Conservation (phyloP, 2,113 vertebrate genomes). For the Cynopterus brachyotis region DNA sequence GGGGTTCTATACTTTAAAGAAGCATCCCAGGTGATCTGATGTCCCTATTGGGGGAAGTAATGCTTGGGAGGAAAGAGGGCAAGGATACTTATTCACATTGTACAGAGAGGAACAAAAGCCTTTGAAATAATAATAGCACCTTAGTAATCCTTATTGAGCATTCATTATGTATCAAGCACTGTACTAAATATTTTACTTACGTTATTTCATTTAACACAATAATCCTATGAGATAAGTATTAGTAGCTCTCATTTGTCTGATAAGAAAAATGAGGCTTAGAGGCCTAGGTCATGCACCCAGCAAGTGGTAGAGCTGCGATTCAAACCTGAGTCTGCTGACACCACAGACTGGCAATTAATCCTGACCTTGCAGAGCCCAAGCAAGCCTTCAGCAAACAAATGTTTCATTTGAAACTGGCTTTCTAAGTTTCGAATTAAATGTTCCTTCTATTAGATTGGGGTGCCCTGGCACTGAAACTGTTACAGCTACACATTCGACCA, state of each 20-base stretch:
- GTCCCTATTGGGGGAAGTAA: background rate
- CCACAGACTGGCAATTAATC: background rate
- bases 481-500: rapidly evolving
- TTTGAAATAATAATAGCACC: background rate
- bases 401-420: background rate
- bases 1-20: background rate
- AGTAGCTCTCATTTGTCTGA: background rate
- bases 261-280: background rate
- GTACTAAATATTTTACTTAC: background rate
- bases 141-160: background rate
- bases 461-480: background rate
- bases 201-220: background rate
- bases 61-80: background rate
- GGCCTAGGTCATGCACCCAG: background rate
- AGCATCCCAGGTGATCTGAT: background rate
- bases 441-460: background rate
- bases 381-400: background rate
- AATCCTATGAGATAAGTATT: background rate
- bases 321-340: background rate
- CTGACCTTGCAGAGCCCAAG: too few relatives aligned
- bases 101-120: background rate
- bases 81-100: background rate
- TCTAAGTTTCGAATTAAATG: background rate
- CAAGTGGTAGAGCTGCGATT: background rate
- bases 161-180: background rate